These are phyloP conservation scores for Lophotriccus pileatus DNA, from an alignment of 2,797 vertebrate genomes.

Conservation along the genomic window DNA sequence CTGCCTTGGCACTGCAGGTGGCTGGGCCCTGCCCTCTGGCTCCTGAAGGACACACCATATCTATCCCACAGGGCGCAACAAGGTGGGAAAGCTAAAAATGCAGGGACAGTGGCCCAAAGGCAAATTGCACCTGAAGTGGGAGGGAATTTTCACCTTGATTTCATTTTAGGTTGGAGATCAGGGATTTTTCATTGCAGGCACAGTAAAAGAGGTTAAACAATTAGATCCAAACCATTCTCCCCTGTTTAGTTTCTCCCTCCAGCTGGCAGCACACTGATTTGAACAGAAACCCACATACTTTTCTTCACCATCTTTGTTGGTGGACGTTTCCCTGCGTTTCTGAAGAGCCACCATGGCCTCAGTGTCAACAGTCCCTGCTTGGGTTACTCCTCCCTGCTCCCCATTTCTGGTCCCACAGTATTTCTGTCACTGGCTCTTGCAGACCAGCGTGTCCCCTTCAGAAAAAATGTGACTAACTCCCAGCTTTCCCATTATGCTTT, in stretches of 20 bases:
- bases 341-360: not conserved
- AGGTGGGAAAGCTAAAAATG: not conserved
- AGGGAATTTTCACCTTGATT: not conserved
- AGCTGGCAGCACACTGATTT: not conserved
- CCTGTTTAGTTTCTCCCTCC: not conserved
- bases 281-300: not conserved
- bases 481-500: not conserved
- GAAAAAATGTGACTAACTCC: not conserved
- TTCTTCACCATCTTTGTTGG: not conserved
- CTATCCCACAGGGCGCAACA: not conserved
- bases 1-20: not conserved
- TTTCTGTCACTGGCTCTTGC: not conserved
- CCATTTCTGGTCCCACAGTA: not conserved
- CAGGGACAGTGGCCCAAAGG: not conserved
- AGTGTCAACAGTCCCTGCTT: fast-evolving
- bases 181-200: not conserved
- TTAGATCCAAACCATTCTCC: not conserved
- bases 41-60: fast-evolving
- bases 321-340: not conserved
- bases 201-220: not conserved
- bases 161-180: not conserved
- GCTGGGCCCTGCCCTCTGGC: not conserved
- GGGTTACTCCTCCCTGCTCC: not conserved
- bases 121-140: not conserved
- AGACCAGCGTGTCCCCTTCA: not conserved